These are phyloP conservation scores for Sebastes kiyomatsui DNA, from an alignment of 2,797 vertebrate genomes.

Conservation along the genomic window DNA sequence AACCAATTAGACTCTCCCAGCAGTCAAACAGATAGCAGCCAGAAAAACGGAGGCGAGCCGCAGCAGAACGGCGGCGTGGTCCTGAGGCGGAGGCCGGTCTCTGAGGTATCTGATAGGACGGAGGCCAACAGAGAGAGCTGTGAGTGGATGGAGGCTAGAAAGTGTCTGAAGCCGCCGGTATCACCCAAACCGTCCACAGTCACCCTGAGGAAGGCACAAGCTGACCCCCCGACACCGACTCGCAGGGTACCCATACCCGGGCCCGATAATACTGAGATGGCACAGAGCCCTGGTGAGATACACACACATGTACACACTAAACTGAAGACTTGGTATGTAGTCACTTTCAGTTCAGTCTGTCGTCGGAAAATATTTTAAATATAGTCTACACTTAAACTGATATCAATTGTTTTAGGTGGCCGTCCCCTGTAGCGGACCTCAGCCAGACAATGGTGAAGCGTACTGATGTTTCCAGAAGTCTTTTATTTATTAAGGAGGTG, in stretches of 20 bases:
- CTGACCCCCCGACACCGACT: conserved; percentile 85
- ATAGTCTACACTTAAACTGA: no score
- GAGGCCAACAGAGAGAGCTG: conserved; percentile 68
- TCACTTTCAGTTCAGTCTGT: background rate
- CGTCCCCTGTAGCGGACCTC: no score
- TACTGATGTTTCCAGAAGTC: no score
- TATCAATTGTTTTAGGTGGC: no score
- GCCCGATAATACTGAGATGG: conserved; percentile 79
- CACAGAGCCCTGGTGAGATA: conserved; percentile 86
- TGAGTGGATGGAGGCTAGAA: conserved; percentile 83
- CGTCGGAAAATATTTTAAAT: background rate
- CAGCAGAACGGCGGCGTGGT: conserved; percentile 76
- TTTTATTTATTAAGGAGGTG: no score
- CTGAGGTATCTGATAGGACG: conserved; percentile 78
- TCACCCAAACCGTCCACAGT: conserved; percentile 91
- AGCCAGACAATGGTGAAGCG: no score
- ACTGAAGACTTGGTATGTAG: background rate
- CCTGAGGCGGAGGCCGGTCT: conserved; percentile 81
- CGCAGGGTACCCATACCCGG: conserved; percentile 90
- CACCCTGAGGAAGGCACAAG: conserved; percentile 76
- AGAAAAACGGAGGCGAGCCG: conserved; percentile 35
- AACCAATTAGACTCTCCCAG: conserved; percentile 52
- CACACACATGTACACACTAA: background rate
- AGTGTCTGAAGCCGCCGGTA: conserved; percentile 88
- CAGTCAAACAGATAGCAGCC: conserved; percentile 27